Evolutionary conservation across 37 sponge, comb jelly and placozoan species (phyloP).

Genomic region (Crambe crambe): DNA sequence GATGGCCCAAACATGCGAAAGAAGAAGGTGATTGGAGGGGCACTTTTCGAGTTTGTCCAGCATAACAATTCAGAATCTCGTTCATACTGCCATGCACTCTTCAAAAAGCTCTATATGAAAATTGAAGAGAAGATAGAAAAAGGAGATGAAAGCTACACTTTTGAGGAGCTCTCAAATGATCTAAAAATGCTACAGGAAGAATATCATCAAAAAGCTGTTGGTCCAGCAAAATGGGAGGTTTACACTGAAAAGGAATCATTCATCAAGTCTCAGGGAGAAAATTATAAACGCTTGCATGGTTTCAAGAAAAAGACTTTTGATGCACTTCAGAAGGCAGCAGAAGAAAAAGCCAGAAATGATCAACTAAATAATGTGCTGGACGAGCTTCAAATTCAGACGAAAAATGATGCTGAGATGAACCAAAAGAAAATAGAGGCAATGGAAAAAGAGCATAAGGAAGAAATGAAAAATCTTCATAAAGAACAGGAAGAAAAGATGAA

Average conservation of each 20-base stretch:
- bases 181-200: neutral
- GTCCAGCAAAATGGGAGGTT: constrained; percentile 52
- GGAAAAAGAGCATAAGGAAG: neutral
- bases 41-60: neutral
- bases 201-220: constrained; percentile 19
- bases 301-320: constrained; percentile 23
- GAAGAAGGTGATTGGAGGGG: constrained; percentile 29
- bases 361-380: neutral
- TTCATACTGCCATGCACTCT: neutral
- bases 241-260: neutral
- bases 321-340: neutral
- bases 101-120: constrained; percentile 7
- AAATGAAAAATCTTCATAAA: constrained; percentile 5
- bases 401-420: neutral
- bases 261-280: neutral
- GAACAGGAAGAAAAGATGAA: neutral
- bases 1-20: neutral
- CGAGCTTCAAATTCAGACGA: constrained; percentile 6
- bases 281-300: neutral
- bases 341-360: neutral
- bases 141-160: constrained; percentile 1
- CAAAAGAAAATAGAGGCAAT: neutral
- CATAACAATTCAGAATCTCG: constrained; percentile 11
- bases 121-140: neutral
- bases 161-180: constrained; percentile 6